Evolutionary conservation across 2,888 invertebrate genomes (phyloP).

Genomic region (Apamea anceps): DNA sequence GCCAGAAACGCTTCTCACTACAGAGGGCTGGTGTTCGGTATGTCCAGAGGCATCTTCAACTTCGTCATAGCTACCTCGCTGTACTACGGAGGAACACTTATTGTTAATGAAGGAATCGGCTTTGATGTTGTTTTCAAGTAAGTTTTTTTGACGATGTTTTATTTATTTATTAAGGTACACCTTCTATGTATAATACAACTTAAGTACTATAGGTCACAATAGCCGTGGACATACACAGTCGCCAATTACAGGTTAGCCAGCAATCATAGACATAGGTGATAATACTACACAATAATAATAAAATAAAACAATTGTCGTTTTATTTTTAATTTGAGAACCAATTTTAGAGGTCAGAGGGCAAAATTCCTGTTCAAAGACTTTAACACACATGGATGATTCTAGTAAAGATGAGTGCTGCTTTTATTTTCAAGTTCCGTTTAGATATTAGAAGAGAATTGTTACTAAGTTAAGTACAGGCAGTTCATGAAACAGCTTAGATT

Average conservation of each 20-base stretch:
- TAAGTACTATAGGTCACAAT: too few species aligned
- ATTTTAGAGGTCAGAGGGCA: background rate
- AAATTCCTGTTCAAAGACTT: background rate
- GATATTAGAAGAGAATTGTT: background rate
- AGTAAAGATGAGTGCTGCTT: background rate
- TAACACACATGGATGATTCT: background rate
- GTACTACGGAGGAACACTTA: conserved; percentile 93
- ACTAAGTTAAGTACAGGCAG: background rate
- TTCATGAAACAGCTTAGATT: too few species aligned
- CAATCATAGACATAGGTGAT: too few species aligned
- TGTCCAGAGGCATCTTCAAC: conserved; percentile 93
- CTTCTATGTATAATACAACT: too few species aligned
- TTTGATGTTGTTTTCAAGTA: conserved; percentile 93
- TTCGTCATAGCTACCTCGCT: conserved; percentile 93
- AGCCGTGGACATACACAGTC: too few species aligned
- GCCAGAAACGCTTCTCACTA: conserved; percentile 91
- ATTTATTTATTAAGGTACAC: too few species aligned
- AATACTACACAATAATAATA: too few species aligned
- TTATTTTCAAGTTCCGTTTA: background rate
- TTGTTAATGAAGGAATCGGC: conserved; percentile 89
- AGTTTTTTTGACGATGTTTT: conserved; percentile 70
- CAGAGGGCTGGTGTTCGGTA: conserved; percentile 92
- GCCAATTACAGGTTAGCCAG: too few species aligned
- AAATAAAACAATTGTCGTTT: background rate
- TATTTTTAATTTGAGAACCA: background rate